Percentiles rank a stretch among this genome's conserved stretches.
These are phyloP conservation scores for Bombyx mori DNA, from an alignment of 1,140 invertebrate genomes.

Conservation along the genomic window DNA sequence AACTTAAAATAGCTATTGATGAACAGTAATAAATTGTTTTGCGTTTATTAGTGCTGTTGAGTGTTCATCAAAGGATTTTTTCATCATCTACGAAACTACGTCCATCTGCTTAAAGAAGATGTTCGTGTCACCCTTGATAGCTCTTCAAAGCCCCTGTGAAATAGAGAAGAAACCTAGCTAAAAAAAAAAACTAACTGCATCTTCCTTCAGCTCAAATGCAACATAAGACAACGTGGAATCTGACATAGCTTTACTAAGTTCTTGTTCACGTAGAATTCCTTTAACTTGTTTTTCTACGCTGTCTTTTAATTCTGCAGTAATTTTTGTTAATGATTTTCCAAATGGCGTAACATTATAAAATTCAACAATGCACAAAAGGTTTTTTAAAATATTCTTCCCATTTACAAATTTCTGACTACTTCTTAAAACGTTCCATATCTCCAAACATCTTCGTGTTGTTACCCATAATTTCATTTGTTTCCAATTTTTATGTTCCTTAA, in stretches of 20 bases:
- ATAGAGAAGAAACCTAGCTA: no score
- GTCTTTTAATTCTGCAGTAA: constrained; percentile 29
- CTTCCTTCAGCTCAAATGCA: no score
- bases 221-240: no score
- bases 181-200: no score
- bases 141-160: no score
- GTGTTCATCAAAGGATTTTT: no score
- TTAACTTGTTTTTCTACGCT: constrained; percentile 28
- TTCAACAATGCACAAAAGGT: constrained; percentile 37
- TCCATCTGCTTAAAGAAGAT: no score
- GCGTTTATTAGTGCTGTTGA: no score
- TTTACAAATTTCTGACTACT: constrained; percentile 28
- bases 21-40: no score
- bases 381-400: constrained; percentile 29
- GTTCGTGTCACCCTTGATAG: no score
- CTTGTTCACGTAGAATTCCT: constrained; percentile 26
- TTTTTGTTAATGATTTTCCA: not conserved
- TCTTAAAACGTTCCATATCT: constrained; percentile 52
- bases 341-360: constrained; percentile 5
- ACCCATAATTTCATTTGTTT: constrained; percentile 38
- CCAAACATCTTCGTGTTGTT: constrained; percentile 32
- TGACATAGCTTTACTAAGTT: not conserved
- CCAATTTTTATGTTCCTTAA: constrained; percentile 38
- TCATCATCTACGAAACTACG: no score
- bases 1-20: no score